Conservation (phyloP, 1,140 invertebrate genomes). For the Pristionchus pacificus region DNA sequence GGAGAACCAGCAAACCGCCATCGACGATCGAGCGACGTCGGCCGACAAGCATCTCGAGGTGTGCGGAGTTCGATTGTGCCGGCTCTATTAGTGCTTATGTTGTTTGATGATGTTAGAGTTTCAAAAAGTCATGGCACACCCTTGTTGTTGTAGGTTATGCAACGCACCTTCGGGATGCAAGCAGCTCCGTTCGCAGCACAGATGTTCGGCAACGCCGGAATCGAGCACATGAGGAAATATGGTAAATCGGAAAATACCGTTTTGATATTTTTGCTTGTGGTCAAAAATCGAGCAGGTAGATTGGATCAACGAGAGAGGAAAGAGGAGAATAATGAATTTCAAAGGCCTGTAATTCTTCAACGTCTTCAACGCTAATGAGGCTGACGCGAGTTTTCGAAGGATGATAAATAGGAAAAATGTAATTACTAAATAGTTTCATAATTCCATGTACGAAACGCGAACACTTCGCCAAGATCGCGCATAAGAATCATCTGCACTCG, state of each 20-base stretch:
- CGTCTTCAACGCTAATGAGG: too few species aligned
- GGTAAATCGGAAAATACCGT: slow-evolving; percentile 60
- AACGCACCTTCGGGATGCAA: slow-evolving; percentile 73
- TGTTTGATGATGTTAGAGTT: too few species aligned
- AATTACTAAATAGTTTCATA: too few species aligned
- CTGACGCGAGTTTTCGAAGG: too few species aligned
- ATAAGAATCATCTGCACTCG: slow-evolving; percentile 95
- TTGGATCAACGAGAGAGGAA: too few species aligned
- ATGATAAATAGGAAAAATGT: too few species aligned
- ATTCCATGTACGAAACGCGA: slow-evolving; percentile 73
- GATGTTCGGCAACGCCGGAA: slow-evolving; percentile 90
- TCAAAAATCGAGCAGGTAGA: too few species aligned
- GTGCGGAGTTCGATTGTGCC: background rate
- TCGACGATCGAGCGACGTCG: slow-evolving; percentile 74
- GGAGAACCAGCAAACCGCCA: slow-evolving; percentile 65
- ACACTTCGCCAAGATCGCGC: slow-evolving; percentile 93
- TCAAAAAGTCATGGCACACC: too few species aligned
- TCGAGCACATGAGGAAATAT: slow-evolving; percentile 95
- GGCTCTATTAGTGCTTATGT: background rate
- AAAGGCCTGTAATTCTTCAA: too few species aligned
- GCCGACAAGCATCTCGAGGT: slow-evolving; percentile 81
- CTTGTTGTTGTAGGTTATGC: too few species aligned
- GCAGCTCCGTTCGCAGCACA: slow-evolving; percentile 82
- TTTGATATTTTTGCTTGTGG: too few species aligned
- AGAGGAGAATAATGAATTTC: too few species aligned